Conservation (phyloP, 2,113 vertebrate genomes). For the Brachionichthys hirsutus region DNA sequence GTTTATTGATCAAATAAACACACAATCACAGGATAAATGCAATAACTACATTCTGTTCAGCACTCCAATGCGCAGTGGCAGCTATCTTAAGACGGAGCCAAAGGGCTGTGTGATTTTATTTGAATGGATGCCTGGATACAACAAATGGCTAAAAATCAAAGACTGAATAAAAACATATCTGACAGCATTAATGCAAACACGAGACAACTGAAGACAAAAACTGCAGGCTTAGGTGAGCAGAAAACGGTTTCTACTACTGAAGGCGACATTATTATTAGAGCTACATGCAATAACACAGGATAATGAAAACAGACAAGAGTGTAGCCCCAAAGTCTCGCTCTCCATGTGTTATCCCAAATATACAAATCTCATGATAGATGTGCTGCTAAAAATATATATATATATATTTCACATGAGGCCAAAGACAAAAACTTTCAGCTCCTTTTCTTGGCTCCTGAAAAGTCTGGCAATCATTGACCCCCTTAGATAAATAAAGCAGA, state of each 20-base stretch:
- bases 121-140: constrained; percentile 16
- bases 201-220: constrained; percentile 11
- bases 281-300: too few relatives aligned
- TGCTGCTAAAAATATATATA: constrained; percentile 4
- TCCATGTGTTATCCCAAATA: constrained; percentile 2
- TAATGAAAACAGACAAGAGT: too few relatives aligned
- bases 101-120: constrained; percentile 4
- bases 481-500: constrained; percentile 29
- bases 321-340: constrained; percentile 7
- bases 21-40: constrained; percentile 39
- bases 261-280: background rate
- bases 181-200: constrained; percentile 10
- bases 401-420: background rate
- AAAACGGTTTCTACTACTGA: background rate
- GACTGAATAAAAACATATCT: constrained; percentile 26
- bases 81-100: constrained; percentile 29
- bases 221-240: background rate
- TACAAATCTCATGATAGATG: constrained; percentile 3
- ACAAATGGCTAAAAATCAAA: constrained; percentile 27
- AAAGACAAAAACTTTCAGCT: constrained; percentile 4
- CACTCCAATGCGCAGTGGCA: constrained; percentile 45
- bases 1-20: constrained; percentile 69
- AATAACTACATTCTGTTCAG: constrained; percentile 30
- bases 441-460: background rate
- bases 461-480: constrained; percentile 13